Evolutionary conservation across 64 coral and sea anemone genomes (phyloP), one percentile per base, ranked within the genome.

Genomic region (Stylophora pistillata): DNA sequence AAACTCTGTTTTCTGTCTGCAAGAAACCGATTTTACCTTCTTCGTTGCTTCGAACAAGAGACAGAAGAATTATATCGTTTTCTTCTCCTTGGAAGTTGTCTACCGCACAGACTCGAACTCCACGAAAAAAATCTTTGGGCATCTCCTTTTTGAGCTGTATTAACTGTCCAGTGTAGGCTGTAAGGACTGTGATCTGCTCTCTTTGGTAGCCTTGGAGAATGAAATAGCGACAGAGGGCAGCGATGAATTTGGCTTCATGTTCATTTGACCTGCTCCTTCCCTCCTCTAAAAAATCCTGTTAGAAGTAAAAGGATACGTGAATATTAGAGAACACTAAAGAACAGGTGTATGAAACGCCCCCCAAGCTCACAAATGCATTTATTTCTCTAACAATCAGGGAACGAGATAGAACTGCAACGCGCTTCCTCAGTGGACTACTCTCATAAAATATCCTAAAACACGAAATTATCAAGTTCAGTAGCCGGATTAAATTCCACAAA

Each of bases 1-100:
- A 99, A 28, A 95, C 93, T 9, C 97, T 87, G 70, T 99, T 99
- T 81, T 74, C 71, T 21, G 53, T 89, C 53, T 85, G 76, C 14
- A 99, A 73, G 54, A 99, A 99, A 30, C 97, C 97, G 58, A 98
- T 98, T 58, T 93, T 98, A 26, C 87, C 90, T 23, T 98, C 93
- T 20, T 92, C 82, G 73, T 98, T 98, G 78, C 96, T 98, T 64
- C 96, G 93, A 28, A 98, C 96, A 18, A 98, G 93, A 6, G 96
- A 98, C 53, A 98, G 78, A 29, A 98, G 87, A 62, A 98, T 89
- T 20, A 98, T 94, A 23, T 98, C 93, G 30, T 98, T 98, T 72
- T 98, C 96, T 78, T 98, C 96, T 26, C 95, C 95, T 83, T 96
- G 95, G 53, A 96, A 96, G 82, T 96, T 96, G 58, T 96, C 95